Conservation (phyloP, 2,888 invertebrate genomes). For the Eurytoma californica region DNA sequence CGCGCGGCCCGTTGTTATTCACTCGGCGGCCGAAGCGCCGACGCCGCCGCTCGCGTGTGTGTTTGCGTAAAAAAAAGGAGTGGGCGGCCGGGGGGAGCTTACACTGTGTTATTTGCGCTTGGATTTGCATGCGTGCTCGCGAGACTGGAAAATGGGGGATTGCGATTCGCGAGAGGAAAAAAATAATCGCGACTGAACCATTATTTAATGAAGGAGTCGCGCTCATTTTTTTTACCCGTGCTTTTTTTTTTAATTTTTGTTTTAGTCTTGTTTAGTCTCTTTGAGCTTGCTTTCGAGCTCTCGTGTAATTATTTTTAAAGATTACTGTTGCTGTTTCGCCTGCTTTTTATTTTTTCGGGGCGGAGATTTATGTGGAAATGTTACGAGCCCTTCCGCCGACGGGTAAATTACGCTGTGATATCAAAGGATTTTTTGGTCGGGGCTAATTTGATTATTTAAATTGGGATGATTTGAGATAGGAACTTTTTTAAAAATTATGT, state of each 20-base stretch:
- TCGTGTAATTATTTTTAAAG: neutral
- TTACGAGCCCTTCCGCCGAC: no score
- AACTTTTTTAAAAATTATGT: no score
- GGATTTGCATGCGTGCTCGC: slow-evolving; percentile 40
- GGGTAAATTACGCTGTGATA: no score
- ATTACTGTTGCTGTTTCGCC: neutral
- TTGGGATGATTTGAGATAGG: no score
- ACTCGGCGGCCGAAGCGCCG: slow-evolving; percentile 9
- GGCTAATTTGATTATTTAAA: no score
- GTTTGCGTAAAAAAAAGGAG: neutral
- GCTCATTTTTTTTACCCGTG: no score
- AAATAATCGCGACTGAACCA: slow-evolving; percentile 25
- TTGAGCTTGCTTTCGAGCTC: neutral
- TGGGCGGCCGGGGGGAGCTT: slow-evolving; percentile 21
- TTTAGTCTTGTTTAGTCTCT: no score
- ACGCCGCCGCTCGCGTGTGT: neutral
- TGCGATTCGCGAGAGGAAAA: slow-evolving; percentile 16
- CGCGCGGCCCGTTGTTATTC: slow-evolving; percentile 26
- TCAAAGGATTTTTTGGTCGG: no score
- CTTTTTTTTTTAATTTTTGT: no score
- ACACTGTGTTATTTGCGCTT: slow-evolving; percentile 45
- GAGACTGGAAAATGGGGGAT: slow-evolving; percentile 41
- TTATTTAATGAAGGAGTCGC: slow-evolving; percentile 25
- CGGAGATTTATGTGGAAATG: no score
- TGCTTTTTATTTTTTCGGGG: no score